These are phyloP conservation scores for Oryzias celebensis DNA, from an alignment of 2,113 vertebrate genomes.

Conservation along the genomic window DNA sequence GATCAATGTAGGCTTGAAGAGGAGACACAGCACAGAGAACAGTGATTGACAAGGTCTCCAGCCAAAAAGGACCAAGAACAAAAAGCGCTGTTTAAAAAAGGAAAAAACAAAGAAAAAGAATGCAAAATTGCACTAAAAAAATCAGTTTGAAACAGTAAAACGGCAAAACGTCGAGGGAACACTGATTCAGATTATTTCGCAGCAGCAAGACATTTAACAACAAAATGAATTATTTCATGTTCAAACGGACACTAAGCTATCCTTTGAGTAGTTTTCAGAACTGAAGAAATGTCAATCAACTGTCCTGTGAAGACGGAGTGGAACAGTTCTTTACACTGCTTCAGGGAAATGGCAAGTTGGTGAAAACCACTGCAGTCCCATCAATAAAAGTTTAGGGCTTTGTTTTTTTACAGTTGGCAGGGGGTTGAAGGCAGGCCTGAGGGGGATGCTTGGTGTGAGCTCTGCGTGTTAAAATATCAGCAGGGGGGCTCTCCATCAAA, in stretches of 20 bases:
- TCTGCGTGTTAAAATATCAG: conserved; percentile 62
- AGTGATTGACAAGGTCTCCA: no score
- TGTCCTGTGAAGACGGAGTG: conserved; percentile 30
- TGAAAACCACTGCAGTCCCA: conserved; percentile 74
- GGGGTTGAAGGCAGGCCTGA: conserved; percentile 43
- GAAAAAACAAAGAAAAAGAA: no score
- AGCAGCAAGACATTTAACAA: background rate
- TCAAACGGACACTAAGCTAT: background rate
- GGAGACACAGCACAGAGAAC: no score
- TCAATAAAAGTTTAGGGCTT: conserved; percentile 73
- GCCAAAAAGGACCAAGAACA: no score
- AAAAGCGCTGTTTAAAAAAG: no score
- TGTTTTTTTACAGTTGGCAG: conserved; percentile 72
- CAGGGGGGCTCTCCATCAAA: conserved; percentile 72
- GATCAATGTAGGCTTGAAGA: no score
- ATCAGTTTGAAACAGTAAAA: no score
- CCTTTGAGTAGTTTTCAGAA: conserved; percentile 13
- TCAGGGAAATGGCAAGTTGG: conserved; percentile 74
- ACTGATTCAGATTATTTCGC: background rate
- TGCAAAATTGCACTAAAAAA: no score
- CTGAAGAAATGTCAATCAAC: conserved; percentile 46
- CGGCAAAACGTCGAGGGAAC: no score
- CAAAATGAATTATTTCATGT: no score
- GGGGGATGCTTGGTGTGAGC: conserved; percentile 37
- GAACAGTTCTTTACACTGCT: conserved; percentile 67